These are phyloP conservation scores for Horisme vitalbata DNA, from an alignment of 2,888 invertebrate species.

Conservation along the genomic window DNA sequence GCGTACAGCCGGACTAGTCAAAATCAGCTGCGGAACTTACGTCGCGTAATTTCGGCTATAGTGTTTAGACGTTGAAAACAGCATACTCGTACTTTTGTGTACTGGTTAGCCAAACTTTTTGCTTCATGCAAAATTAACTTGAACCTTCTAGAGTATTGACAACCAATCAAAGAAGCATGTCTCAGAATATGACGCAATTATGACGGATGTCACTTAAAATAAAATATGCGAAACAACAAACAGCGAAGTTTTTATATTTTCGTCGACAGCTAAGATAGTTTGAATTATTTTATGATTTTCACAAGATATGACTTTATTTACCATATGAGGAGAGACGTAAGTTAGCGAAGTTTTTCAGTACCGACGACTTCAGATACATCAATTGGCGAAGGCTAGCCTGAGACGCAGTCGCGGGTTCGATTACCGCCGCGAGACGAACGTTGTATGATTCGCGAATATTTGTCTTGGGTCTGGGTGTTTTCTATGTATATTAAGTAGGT, in stretches of 20 bases:
- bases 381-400: too few species aligned
- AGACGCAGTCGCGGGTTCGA: too few species aligned
- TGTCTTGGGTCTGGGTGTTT: too few species aligned
- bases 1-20: too few species aligned
- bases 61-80: too few species aligned
- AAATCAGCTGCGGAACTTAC: too few species aligned
- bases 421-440: too few species aligned
- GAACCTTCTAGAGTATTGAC: neutral
- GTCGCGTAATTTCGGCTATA: too few species aligned
- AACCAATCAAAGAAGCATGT: neutral
- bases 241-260: neutral
- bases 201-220: neutral
- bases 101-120: neutral
- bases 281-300: neutral
- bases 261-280: neutral
- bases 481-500: too few species aligned
- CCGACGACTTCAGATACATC: too few species aligned
- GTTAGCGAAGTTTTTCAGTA: neutral
- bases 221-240: neutral
- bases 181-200: neutral
- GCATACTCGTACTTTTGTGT: too few species aligned
- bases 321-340: conserved; percentile 10
- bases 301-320: conserved; percentile 1
- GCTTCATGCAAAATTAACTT: neutral
- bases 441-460: too few species aligned